Evolutionary conservation across 2,113 vertebrate species (phyloP), one percentile per base, ranked within the genome.

Genomic region (Oreochromis spilurus): DNA sequence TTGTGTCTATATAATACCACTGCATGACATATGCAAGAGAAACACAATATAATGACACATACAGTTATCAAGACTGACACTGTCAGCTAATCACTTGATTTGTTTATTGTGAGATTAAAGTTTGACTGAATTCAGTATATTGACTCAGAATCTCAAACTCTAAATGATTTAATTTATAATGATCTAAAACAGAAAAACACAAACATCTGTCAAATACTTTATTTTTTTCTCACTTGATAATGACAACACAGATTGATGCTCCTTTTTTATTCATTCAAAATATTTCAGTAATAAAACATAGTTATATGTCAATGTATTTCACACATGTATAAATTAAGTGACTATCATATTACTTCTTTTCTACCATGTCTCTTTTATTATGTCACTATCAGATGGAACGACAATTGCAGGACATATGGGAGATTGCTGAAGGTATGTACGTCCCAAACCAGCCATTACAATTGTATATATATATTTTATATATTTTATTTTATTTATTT

Each of bases 391-490:
- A 95, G 94, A 93, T 95, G 93, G 90, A 93, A 55, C 53, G 34
- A 70, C 92, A 95, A 58, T 92, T 95, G 34, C 79, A 91, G 50
- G 86, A 82, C 70, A 95, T 94, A 57, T 95, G 93, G 91, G 87
- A 93, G 58, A 31, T 86, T 4, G 88, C 94, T 86, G 88, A 94
- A 84, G 89, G 94, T 95, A 87, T 24, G 53, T 65, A 6, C 48
- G 10, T 3, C 58, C 31, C 58, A 62, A n/a, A 62, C 58, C 9
- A 85, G 5, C n/a, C 11, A 48, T 81, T 80, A 3, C 21, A 53
- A 2, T 24, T 75, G 24, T 26, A 48, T 0, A 43, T 70, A 11
- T 62, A 60, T 34, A 0, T 31, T 5, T 58, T 58, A 31, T 17
- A 31, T 60, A 3, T 58, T 58, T 9, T 29, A 29, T 58, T 7